A percentile compares a stretch with the other conserved stretches of the same genome.
Conservation (phyloP, 2,888 invertebrate species). For the Megalurothrips usitatus region DNA sequence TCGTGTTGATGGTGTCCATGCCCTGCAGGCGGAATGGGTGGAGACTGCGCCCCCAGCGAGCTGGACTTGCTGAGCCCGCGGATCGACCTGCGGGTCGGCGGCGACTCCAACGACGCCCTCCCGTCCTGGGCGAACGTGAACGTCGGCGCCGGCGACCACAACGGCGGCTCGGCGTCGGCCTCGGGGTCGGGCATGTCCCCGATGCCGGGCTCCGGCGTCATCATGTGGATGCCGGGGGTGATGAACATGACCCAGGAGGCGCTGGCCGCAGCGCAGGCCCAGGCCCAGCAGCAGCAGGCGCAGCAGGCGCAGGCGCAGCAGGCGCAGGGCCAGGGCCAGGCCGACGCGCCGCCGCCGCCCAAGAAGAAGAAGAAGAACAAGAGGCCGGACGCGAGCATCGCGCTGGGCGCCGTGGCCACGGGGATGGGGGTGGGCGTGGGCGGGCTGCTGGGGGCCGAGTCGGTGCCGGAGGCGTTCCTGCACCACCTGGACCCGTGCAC, state of each 20-base stretch:
- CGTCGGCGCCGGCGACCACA: too few relatives aligned
- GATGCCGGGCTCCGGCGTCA: background rate
- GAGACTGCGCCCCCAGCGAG: too few relatives aligned
- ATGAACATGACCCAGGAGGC: background rate
- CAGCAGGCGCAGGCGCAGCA: background rate
- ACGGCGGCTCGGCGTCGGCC: too few relatives aligned
- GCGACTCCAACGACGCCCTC: too few relatives aligned
- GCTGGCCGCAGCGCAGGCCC: background rate
- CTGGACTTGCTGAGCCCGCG: too few relatives aligned
- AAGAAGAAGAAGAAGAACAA: background rate
- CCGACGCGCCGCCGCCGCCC: background rate
- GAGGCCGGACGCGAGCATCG: background rate
- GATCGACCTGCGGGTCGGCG: too few relatives aligned
- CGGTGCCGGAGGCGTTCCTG: background rate
- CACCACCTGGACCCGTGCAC: slow-evolving; percentile 6
- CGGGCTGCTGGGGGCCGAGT: background rate
- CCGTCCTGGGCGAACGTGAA: too few relatives aligned
- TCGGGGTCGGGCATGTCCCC: background rate
- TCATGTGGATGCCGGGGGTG: background rate
- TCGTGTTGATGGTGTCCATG: too few relatives aligned
- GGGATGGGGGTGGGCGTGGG: background rate
- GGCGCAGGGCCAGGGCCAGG: background rate
- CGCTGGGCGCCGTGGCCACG: background rate
- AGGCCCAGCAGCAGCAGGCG: background rate
- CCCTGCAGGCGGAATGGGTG: too few relatives aligned